phyloP scores from a whole-genome alignment of 2,797 vertebrate species.

The Erpetoichthys calabaricus region DNA sequence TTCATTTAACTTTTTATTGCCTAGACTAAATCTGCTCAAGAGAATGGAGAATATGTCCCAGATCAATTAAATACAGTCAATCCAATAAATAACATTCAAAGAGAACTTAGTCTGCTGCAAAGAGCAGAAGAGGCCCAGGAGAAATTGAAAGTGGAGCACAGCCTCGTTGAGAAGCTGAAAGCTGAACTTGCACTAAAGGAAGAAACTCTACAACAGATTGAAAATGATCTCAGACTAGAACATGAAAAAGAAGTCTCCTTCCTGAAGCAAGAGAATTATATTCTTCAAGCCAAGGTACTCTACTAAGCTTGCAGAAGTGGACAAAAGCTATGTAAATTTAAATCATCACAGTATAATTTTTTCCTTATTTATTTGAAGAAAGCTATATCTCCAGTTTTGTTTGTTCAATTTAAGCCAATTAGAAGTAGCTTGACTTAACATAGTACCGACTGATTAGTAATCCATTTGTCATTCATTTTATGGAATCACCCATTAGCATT shows the following conservation, averaged over 20 bases:
- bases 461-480: too few relatives aligned
- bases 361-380: too few relatives aligned
- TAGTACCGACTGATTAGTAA: too few relatives aligned
- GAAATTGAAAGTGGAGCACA: conserved; percentile 32
- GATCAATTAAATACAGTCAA: conserved; percentile 26
- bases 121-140: conserved; percentile 41
- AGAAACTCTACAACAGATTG: conserved; percentile 38
- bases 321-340: too few relatives aligned
- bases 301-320: not conserved
- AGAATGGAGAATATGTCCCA: not conserved
- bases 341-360: too few relatives aligned
- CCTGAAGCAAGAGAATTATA: conserved; percentile 68
- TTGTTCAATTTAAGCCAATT: too few relatives aligned
- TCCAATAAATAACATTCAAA: conserved; percentile 22
- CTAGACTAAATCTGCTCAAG: conserved; percentile 4
- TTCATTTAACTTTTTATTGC: not conserved
- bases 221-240: conserved; percentile 40
- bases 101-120: conserved; percentile 37
- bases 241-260: conserved; percentile 49
- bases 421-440: too few relatives aligned
- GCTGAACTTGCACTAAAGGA: conserved; percentile 49
- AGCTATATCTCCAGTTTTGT: too few relatives aligned
- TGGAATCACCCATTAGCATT: too few relatives aligned
- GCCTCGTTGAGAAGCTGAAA: conserved; percentile 42
- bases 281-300: conserved; percentile 74